Conservation (phyloP, 1,140 invertebrate species). For the Homarus americanus region DNA sequence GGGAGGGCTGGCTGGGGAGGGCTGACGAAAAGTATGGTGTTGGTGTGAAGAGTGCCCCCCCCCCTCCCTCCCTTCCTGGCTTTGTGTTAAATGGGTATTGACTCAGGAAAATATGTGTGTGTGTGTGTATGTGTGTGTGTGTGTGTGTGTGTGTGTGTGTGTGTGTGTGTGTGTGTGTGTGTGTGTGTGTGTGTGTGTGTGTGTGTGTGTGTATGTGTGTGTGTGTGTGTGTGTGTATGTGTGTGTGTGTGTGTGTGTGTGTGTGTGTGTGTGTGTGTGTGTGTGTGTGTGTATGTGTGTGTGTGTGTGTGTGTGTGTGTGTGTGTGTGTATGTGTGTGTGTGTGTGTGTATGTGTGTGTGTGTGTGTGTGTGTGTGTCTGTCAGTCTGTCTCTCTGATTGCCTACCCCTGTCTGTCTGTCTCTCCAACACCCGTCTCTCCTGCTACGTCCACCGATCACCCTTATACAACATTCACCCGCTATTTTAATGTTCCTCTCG, state of each 20-base stretch:
- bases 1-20: too few relatives aligned
- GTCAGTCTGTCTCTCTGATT: neutral
- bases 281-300: neutral
- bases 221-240: slow-evolving; percentile 15
- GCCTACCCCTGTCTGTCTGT: slow-evolving; percentile 32
- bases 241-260: slow-evolving; percentile 7
- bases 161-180: neutral
- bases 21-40: too few relatives aligned
- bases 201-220: slow-evolving; percentile 11
- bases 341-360: slow-evolving; percentile 20
- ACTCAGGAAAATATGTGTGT: neutral
- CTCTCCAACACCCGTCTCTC: too few relatives aligned
- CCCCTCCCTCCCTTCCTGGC: neutral
- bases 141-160: neutral
- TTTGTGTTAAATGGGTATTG: neutral
- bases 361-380: slow-evolving; percentile 19
- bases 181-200: neutral
- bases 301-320: slow-evolving; percentile 6
- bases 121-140: slow-evolving; percentile 2
- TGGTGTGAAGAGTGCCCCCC: too few relatives aligned
- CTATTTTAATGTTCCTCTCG: too few relatives aligned
- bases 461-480: too few relatives aligned
- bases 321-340: slow-evolving; percentile 6
- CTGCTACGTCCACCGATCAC: too few relatives aligned
- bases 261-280: slow-evolving; percentile 11